Evolutionary conservation across 2,888 invertebrate genomes (phyloP), one percentile per base, ranked within the genome.

Genomic region (Macrosiphum euphorbiae): DNA sequence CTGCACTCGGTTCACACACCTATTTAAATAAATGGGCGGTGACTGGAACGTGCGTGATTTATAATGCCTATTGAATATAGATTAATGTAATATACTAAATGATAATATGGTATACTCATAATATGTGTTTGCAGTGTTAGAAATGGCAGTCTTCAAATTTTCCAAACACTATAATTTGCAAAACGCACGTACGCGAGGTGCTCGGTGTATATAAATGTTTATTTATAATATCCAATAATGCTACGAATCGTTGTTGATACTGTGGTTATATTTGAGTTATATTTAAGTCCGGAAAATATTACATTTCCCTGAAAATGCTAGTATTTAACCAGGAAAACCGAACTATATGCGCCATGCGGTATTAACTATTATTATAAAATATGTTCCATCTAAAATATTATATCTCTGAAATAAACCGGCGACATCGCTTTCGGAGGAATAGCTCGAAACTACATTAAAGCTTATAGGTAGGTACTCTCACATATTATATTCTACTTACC

Each of bases 101-200:
- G 7, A n/a, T 16, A 1, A 78, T 35, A 35, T 67, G 16, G 20
- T 20, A 35, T 20, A 35, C 58, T 20, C 20, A 20, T 35, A 78
- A 8, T 26, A 58, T 44, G 47, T 78, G 50, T 90, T 90, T 61
- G 20, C 10, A 58, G 41, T 55, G 16, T 44, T 58, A 24, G 4
- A 90, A 90, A 35, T 35, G 13, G 50, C 44, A 44, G n/a, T n/a
- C 35, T 78, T 78, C 4, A 44, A 78, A 35, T 78, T 90, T 78
- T 90, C 50, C 13, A 26, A 88, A 67, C n/a, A 20, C 90, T 50
- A 47, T 90, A 88, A 88, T 88, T 58, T 41, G 11, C n/a, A 86
- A 78, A 41, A 78, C 20, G 35, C 78, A 78, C 78, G 41, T 85
- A 85, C 85, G 44, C 44, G 44, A 7, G 44, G 26, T 26, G 41